A percentile compares a stretch with the other conserved stretches of the same genome.
These are phyloP conservation scores for Scolopax rusticola DNA, from an alignment of 2,797 vertebrate genomes.

Conservation along the genomic window DNA sequence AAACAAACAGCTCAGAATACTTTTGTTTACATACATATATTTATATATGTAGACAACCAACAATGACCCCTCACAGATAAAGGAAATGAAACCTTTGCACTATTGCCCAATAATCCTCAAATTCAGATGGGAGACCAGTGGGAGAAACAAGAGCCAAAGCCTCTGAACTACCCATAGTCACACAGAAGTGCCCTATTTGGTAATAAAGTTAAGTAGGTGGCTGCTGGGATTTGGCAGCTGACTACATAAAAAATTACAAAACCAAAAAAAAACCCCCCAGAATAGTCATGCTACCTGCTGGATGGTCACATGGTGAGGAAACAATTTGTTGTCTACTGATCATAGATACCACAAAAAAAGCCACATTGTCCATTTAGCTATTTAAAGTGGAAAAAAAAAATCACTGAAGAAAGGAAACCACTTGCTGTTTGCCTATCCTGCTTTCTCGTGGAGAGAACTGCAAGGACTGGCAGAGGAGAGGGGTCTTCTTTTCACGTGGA, in stretches of 20 bases:
- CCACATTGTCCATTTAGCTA: neutral
- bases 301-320: neutral
- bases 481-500: rapidly evolving
- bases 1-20: neutral
- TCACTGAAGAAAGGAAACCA: neutral
- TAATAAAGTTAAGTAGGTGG: neutral
- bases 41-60: neutral
- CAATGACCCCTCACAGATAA: neutral
- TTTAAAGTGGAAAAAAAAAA: neutral
- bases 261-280: rapidly evolving
- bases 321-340: neutral
- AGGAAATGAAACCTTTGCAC: neutral
- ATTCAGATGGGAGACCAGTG: neutral
- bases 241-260: neutral
- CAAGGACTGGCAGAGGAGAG: neutral
- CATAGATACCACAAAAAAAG: neutral
- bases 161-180: neutral
- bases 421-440: neutral
- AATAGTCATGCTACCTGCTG: neutral
- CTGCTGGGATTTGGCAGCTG: neutral
- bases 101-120: neutral
- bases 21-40: neutral
- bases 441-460: neutral
- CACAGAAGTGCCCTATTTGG: neutral
- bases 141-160: neutral